Conservation (phyloP, 1,140 invertebrate genomes). For the Dinothrombium tinctorium region DNA sequence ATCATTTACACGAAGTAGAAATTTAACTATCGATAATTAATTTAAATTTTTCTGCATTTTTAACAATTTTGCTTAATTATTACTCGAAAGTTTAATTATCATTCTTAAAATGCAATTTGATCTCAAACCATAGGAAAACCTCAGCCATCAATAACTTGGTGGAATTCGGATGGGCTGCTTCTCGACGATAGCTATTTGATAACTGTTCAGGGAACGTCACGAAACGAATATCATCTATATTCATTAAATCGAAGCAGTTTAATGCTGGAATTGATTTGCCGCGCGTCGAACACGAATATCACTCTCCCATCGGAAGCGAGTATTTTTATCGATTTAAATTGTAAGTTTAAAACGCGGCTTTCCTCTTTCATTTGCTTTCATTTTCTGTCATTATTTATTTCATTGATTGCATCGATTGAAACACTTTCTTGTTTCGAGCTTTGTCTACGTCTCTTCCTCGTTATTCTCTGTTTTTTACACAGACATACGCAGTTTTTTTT, state of each 20-base stretch:
- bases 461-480: no score
- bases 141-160: constrained; percentile 18
- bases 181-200: constrained; percentile 15
- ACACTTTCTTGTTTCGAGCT: neutral
- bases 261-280: constrained; percentile 55
- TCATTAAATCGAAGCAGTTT: constrained; percentile 47
- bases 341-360: constrained; percentile 16
- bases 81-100: no score
- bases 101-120: no score
- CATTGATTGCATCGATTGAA: no score
- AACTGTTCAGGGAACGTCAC: constrained; percentile 17
- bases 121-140: no score
- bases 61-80: no score
- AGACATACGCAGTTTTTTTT: no score
- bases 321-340: constrained; percentile 18
- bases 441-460: neutral
- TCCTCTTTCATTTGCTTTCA: neutral
- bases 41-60: no score
- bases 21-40: no score
- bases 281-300: constrained; percentile 53
- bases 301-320: constrained; percentile 23
- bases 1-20: no score
- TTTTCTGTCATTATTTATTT: neutral
- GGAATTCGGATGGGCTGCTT: constrained; percentile 14
- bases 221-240: constrained; percentile 37